Percentiles rank a stretch among this genome's conserved stretches.
These are phyloP conservation scores for Anas flavirostris DNA, from an alignment of 2,797 vertebrate genomes.

Conservation along the genomic window DNA sequence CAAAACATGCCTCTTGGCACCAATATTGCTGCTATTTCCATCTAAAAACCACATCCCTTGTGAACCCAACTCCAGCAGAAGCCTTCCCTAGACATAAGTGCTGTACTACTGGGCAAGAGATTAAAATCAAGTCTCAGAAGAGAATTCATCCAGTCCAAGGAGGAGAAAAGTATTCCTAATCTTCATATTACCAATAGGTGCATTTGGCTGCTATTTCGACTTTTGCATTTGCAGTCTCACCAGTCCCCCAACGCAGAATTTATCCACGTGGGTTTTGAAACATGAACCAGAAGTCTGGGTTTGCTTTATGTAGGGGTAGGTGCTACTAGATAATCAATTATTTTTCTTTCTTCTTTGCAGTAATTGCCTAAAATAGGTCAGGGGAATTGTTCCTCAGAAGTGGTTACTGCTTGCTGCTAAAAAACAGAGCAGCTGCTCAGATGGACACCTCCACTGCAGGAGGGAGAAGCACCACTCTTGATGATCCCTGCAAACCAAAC, in stretches of 20 bases:
- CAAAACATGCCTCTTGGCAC: background rate
- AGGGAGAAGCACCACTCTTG: rapidly evolving
- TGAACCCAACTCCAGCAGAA: rapidly evolving
- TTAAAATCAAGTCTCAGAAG: background rate
- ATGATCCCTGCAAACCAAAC: background rate
- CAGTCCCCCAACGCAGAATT: background rate
- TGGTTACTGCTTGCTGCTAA: background rate
- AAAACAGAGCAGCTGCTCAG: background rate
- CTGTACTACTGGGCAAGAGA: background rate
- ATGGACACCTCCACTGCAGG: background rate
- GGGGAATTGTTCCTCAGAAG: background rate
- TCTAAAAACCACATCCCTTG: background rate
- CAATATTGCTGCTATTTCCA: background rate
- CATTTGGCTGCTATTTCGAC: background rate
- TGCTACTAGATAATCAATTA: background rate
- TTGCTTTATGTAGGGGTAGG: background rate
- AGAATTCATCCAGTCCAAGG: background rate
- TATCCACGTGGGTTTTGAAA: background rate
- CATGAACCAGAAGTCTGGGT: background rate
- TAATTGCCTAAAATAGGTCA: background rate
- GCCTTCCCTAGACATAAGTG: background rate
- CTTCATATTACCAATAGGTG: rapidly evolving
- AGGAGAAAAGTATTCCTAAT: background rate
- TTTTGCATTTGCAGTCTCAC: background rate
- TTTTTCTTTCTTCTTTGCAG: background rate